A percentile compares a stretch with the other conserved stretches of the same genome.
Conservation (phyloP, 2,113 vertebrate species). For the Nettapus auritus region DNA sequence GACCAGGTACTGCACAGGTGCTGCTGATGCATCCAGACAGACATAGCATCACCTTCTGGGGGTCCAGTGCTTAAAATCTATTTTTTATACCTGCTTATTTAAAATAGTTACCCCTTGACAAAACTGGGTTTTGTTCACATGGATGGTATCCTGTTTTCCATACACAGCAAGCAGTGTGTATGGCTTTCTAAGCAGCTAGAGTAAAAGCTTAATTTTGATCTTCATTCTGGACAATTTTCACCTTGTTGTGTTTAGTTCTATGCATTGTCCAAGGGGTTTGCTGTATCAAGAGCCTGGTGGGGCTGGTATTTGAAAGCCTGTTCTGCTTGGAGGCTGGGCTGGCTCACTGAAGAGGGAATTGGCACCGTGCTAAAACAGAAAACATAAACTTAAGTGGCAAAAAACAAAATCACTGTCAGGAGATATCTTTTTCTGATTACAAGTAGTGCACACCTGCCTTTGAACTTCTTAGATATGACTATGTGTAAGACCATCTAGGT, state of each 20-base stretch:
- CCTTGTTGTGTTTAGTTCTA: background rate
- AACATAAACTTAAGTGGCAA: background rate
- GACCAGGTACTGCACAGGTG: accelerated
- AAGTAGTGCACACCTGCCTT: background rate
- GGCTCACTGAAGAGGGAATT: background rate
- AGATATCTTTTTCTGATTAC: background rate
- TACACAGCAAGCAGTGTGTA: background rate
- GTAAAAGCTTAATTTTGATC: background rate
- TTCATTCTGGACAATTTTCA: background rate
- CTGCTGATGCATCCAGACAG: background rate
- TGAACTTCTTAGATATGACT: background rate
- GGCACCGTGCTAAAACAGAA: background rate
- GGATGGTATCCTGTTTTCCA: accelerated
- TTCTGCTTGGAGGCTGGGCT: background rate
- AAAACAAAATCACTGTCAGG: background rate
- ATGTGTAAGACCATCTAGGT: background rate
- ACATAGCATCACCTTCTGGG: background rate
- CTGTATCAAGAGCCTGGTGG: accelerated
- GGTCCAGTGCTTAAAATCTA: background rate
- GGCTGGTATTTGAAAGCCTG: background rate
- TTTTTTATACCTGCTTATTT: background rate
- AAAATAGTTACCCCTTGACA: background rate
- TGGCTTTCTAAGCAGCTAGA: background rate
- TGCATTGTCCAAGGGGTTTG: background rate
- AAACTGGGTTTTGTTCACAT: background rate